These are phyloP conservation scores for Mnemiopsis leidyi DNA, from an alignment of 37 sponge, comb jelly and placozoan genomes.

Conservation along the genomic window DNA sequence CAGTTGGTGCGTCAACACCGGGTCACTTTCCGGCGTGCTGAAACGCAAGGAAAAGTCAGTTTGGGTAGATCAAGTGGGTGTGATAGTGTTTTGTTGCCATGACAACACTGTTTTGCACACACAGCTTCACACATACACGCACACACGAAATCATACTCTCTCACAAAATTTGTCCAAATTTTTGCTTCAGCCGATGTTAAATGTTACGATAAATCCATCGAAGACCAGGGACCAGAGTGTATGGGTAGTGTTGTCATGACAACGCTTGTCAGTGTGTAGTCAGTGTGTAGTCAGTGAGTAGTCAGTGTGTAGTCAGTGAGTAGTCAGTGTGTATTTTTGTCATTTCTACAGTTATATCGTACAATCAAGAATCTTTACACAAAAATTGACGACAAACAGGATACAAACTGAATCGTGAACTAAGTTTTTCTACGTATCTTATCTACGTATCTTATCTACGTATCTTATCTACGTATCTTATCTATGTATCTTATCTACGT, in stretches of 20 bases:
- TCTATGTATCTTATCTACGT: too few species aligned
- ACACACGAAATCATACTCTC: not conserved
- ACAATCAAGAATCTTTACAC: too few species aligned
- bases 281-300: not conserved
- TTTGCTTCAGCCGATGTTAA: not conserved
- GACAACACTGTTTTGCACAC: not conserved
- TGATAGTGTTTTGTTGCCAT: not conserved
- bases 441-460: too few species aligned
- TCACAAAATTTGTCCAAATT: not conserved
- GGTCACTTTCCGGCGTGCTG: slow-evolving; percentile 10
- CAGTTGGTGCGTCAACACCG: not conserved
- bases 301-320: not conserved
- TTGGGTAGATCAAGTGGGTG: not conserved
- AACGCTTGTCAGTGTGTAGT: not conserved
- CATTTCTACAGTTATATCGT: too few species aligned
- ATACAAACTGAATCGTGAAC: too few species aligned
- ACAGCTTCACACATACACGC: not conserved
- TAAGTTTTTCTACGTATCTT: too few species aligned
- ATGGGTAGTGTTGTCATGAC: not conserved
- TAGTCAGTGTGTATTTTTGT: not conserved
- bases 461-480: too few species aligned
- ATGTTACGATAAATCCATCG: not conserved
- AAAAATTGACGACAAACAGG: too few species aligned
- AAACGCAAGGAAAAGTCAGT: not conserved
- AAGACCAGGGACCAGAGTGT: too few species aligned